Conservation (phyloP, 2,797 vertebrate genomes). For the Acanthis flammea region DNA sequence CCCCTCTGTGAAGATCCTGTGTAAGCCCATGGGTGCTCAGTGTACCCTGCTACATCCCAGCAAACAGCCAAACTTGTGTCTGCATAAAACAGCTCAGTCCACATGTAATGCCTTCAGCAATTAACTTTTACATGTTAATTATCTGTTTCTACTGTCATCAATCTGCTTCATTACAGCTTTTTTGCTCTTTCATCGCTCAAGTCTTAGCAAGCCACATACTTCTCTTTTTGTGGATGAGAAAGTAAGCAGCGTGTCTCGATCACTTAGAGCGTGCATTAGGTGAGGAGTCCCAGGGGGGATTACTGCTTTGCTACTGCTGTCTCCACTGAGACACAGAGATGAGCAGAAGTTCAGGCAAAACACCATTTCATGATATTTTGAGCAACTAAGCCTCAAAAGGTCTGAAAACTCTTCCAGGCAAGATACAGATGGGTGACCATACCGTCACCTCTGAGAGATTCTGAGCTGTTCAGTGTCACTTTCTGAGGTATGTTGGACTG, state of each 20-base stretch:
- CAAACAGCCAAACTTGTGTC: neutral
- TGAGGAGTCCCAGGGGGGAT: neutral
- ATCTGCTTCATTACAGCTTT: neutral
- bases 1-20: neutral
- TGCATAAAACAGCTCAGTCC: neutral
- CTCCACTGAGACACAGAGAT: neutral
- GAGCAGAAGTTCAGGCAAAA: neutral
- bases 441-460: neutral
- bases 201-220: neutral
- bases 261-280: neutral
- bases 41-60: neutral
- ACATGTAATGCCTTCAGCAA: neutral
- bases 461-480: neutral
- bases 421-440: neutral
- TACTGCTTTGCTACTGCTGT: neutral
- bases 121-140: neutral
- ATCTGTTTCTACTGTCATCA: neutral
- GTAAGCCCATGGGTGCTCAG: neutral
- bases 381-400: neutral
- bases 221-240: neutral
- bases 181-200: neutral
- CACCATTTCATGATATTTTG: neutral
- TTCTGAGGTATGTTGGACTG: accelerated
- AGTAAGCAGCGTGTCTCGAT: neutral
- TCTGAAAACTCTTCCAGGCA: neutral